phyloP scores from a whole-genome alignment of 2,888 invertebrate species.

The Drosophila kuntzei region DNA sequence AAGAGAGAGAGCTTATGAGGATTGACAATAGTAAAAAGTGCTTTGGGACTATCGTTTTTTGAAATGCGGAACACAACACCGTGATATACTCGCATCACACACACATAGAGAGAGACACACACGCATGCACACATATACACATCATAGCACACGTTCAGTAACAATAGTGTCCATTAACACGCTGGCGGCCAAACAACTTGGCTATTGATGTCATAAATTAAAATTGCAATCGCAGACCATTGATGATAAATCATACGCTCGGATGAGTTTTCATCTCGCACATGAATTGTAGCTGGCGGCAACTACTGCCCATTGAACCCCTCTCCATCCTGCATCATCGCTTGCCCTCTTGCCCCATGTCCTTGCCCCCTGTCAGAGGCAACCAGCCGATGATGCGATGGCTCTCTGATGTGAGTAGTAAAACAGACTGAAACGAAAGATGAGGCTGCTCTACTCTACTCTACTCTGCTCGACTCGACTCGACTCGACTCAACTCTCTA shows the following conservation, averaged over 20 bases:
- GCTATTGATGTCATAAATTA: conserved; percentile 74
- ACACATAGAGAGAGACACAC: conserved; percentile 11
- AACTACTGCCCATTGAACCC: conserved; percentile 30
- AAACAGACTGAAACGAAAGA: not conserved
- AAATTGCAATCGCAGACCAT: conserved; percentile 74
- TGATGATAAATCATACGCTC: conserved; percentile 74
- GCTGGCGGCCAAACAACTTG: conserved; percentile 66
- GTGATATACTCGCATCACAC: conserved; percentile 13
- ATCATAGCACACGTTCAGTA: conserved; percentile 42
- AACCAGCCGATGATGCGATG: conserved; percentile 33
- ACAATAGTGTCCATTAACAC: conserved; percentile 73
- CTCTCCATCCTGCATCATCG: not conserved
- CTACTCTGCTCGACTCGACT: conserved; percentile 1
- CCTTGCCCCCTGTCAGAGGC: conserved; percentile 5
- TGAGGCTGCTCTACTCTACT: not conserved
- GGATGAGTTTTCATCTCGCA: conserved; percentile 73
- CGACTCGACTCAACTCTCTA: conserved; percentile 14
- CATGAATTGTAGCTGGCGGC: conserved; percentile 71
- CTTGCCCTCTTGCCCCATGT: not conserved
- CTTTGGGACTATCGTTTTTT: conserved; percentile 23
- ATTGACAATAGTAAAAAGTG: conserved; percentile 32
- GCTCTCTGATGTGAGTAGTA: conserved; percentile 40
- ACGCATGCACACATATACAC: conserved; percentile 31
- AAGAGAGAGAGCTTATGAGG: conserved; percentile 11
- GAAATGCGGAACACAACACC: conserved; percentile 23